phyloP scores from a whole-genome alignment of 2,888 invertebrate species.

The Macrostomum cliftonense region DNA sequence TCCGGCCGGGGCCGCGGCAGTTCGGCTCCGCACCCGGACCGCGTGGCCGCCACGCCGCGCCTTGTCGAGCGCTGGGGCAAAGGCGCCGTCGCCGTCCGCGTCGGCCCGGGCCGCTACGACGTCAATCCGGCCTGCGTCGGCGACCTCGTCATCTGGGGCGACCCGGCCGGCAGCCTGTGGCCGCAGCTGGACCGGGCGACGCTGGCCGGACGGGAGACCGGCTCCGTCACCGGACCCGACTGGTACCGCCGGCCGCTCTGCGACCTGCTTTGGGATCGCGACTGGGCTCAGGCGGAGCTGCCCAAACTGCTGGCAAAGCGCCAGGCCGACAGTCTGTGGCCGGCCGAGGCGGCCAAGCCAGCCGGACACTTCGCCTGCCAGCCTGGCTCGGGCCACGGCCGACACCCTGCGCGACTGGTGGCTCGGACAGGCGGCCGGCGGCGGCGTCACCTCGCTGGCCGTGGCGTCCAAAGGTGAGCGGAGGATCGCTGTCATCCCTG shows the following conservation, averaged over 20 bases:
- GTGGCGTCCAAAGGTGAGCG: constrained; percentile 25
- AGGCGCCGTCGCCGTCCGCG: constrained; percentile 22
- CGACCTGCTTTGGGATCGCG: constrained; percentile 25
- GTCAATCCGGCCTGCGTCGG: constrained; percentile 28
- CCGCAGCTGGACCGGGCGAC: background rate
- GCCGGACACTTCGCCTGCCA: background rate
- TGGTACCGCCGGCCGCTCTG: constrained; percentile 24
- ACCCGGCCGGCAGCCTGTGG: constrained; percentile 11
- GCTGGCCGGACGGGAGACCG: background rate
- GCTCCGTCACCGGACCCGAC: constrained; percentile 19
- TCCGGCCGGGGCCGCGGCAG: no score
- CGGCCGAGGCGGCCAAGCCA: background rate
- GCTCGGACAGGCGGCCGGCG: constrained; percentile 21
- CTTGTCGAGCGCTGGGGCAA: constrained; percentile 28
- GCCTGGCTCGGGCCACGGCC: constrained; percentile 18
- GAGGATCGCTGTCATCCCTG: no score
- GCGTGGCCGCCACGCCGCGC: constrained; percentile 23
- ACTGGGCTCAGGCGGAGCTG: constrained; percentile 28
- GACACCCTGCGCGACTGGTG: constrained; percentile 26
- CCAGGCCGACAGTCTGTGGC: constrained; percentile 5
- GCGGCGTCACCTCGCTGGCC: constrained; percentile 18
- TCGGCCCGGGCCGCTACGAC: constrained; percentile 12
- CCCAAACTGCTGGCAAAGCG: constrained; percentile 18
- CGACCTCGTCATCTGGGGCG: constrained; percentile 32
- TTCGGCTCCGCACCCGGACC: no score